A percentile compares a stretch with the other conserved stretches of the same genome.
These are phyloP conservation scores for Thaumatotibia leucotreta DNA, from an alignment of 1,140 invertebrate genomes.

Conservation along the genomic window DNA sequence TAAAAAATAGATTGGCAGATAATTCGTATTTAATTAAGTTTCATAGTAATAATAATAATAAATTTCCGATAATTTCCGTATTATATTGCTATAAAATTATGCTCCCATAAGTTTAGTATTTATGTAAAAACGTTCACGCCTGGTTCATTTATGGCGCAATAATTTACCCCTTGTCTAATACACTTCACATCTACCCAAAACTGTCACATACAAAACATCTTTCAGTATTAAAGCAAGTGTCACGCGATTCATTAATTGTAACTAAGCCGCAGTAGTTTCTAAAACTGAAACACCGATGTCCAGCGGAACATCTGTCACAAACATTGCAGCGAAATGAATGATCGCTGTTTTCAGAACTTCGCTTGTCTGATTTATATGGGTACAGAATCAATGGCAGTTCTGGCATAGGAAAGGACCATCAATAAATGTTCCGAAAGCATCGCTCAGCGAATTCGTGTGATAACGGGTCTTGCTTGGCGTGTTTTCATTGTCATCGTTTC, in stretches of 20 bases:
- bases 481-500: not conserved
- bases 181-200: not conserved
- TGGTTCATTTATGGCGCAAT: not conserved
- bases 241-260: not conserved
- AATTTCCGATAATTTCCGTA: no score
- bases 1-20: no score
- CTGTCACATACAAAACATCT: not conserved
- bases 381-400: constrained; percentile 33
- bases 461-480: constrained; percentile 2
- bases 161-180: not conserved
- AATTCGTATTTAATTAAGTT: no score
- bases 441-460: constrained; percentile 22
- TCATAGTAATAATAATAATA: no score
- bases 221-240: not conserved
- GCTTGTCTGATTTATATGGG: constrained; percentile 35
- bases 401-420: constrained; percentile 34
- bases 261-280: not conserved
- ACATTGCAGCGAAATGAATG: constrained; percentile 28
- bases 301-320: constrained; percentile 13
- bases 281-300: not conserved
- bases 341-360: constrained; percentile 38
- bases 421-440: constrained; percentile 40
- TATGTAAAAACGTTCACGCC: not conserved
- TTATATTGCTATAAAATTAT: no score
- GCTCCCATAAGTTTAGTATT: no score